phyloP scores from a whole-genome alignment of 2,888 invertebrate genomes.

The Phasia obesa region DNA sequence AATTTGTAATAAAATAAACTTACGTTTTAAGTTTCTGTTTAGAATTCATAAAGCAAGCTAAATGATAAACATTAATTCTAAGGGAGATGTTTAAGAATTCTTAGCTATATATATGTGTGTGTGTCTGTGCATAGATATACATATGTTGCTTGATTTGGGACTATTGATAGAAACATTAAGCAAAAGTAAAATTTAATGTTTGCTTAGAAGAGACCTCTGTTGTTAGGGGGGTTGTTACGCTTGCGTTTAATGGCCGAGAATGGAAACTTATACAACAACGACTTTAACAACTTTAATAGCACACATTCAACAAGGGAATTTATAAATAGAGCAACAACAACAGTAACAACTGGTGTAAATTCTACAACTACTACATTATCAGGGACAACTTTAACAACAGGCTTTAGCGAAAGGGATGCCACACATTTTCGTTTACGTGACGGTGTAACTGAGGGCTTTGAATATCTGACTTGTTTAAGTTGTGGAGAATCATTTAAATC shows the following conservation, averaged over 20 bases:
- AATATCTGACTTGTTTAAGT: conserved; percentile 76
- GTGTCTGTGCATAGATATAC: background rate
- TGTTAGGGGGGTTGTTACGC: conserved; percentile 67
- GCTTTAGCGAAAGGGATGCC: conserved; percentile 79
- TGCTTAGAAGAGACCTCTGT: conserved; percentile 51
- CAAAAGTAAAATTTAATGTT: conserved; percentile 37
- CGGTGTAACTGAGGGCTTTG: conserved; percentile 69
- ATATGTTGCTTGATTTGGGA: conserved; percentile 32
- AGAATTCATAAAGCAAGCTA: conserved; percentile 42
- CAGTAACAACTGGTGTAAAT: conserved; percentile 44
- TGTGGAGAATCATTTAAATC: conserved; percentile 75
- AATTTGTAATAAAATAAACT: conserved; percentile 53
- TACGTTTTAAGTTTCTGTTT: conserved; percentile 49
- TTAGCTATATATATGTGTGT: background rate
- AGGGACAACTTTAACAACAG: conserved; percentile 27
- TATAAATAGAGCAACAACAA: conserved; percentile 58
- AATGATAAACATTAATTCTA: conserved; percentile 25
- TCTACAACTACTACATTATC: conserved; percentile 48
- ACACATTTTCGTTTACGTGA: conserved; percentile 77
- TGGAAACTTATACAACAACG: conserved; percentile 69
- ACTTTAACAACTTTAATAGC: conserved; percentile 50
- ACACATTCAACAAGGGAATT: conserved; percentile 49
- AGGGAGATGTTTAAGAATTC: conserved; percentile 45
- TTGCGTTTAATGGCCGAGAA: conserved; percentile 73
- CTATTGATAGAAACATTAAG: conserved; percentile 19